Evolutionary conservation across 2,113 vertebrate species (phyloP).

Genomic region (Prunella fulvescens): DNA sequence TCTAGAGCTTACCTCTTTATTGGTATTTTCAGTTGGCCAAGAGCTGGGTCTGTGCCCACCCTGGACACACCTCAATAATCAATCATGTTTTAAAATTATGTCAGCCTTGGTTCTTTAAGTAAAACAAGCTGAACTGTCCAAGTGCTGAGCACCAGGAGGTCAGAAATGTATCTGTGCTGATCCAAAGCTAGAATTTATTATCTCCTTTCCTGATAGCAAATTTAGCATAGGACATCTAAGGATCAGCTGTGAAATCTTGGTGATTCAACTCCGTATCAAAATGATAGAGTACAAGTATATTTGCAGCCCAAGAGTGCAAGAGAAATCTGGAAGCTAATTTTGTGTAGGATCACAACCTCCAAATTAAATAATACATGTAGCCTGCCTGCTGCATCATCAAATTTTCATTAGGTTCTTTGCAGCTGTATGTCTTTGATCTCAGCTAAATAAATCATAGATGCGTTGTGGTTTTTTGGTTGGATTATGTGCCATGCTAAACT

Average conservation of each 20-base stretch:
- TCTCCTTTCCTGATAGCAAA: not conserved
- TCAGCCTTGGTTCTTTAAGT: not conserved
- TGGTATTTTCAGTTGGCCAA: not conserved
- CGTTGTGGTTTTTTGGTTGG: not conserved
- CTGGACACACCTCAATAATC: not conserved
- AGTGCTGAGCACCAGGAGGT: not conserved
- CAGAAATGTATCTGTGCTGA: not conserved
- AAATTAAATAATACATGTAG: constrained; percentile 68
- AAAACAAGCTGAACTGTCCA: not conserved
- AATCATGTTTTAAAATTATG: not conserved
- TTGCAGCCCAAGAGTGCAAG: not conserved
- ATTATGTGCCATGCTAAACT: constrained; percentile 39
- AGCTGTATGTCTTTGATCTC: constrained; percentile 59
- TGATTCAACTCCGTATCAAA: not conserved
- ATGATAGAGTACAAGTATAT: not conserved
- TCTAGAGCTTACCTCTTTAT: not conserved
- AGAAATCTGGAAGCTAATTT: constrained; percentile 48
- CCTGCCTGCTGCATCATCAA: constrained; percentile 54
- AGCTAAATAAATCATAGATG: constrained; percentile 65
- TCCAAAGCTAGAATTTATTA: not conserved
- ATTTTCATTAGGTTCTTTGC: constrained; percentile 68
- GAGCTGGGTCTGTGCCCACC: not conserved
- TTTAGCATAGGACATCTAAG: not conserved
- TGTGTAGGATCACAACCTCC: constrained; percentile 56
- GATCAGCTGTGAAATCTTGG: not conserved